A percentile compares a stretch with the other conserved stretches of the same genome.
phyloP scores from a whole-genome alignment of 2,797 vertebrate species.

The Tympanoctomys barrerae region DNA sequence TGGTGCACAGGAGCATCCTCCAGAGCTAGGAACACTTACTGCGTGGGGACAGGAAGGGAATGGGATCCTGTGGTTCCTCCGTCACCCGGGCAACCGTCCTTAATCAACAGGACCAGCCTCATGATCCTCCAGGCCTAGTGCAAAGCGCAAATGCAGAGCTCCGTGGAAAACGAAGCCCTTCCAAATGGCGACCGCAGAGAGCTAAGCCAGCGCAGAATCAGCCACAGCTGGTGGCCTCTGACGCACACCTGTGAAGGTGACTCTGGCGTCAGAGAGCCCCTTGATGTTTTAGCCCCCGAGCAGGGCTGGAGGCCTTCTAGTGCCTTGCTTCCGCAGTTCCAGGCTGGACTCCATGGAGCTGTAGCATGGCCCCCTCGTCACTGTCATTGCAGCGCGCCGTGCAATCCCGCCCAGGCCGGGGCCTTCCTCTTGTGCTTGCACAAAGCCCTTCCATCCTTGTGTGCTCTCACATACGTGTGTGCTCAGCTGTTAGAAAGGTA shows the following conservation, averaged over 20 bases:
- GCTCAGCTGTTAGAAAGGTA: neutral
- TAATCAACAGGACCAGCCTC: neutral
- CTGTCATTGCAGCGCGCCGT: neutral
- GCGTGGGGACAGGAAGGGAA: neutral
- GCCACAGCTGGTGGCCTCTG: neutral
- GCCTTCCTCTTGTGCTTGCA: neutral
- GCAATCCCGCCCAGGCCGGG: neutral
- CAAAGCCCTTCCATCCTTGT: neutral
- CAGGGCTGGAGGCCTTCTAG: neutral
- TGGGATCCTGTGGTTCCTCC: neutral
- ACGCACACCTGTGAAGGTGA: neutral
- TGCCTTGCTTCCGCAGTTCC: neutral
- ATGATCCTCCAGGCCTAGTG: neutral
- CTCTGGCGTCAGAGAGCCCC: neutral
- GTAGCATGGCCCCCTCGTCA: neutral
- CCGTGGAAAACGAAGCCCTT: neutral
- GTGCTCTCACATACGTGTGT: neutral
- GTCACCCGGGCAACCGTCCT: neutral
- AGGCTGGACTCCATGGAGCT: neutral
- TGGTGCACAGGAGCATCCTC: neutral
- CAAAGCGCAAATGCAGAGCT: neutral
- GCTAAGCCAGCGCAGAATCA: neutral
- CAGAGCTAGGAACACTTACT: neutral
- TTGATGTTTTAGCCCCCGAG: neutral
- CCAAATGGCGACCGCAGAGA: neutral